These are phyloP conservation scores for Perca schrenkii DNA, from an alignment of 2,113 vertebrate species.

Conservation along the genomic window DNA sequence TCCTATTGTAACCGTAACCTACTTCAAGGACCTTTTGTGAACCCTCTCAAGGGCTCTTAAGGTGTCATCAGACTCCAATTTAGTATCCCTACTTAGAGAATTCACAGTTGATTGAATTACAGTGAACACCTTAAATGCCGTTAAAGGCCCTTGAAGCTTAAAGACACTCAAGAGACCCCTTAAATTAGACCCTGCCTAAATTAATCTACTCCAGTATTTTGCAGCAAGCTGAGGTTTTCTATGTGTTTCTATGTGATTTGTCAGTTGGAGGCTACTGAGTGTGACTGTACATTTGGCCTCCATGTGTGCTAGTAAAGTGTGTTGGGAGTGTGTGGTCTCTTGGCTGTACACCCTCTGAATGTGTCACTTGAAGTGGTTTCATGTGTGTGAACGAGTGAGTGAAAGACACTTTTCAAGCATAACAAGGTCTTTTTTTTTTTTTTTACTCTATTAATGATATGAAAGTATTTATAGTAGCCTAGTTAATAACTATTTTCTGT, in stretches of 20 bases:
- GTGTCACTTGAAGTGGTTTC: conserved; percentile 63
- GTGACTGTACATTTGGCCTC: conserved; percentile 71
- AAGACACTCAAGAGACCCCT: conserved; percentile 6
- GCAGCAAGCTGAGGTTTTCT: conserved; percentile 14
- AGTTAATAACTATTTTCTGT: background rate
- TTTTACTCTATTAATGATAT: background rate
- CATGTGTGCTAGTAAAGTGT: conserved; percentile 74
- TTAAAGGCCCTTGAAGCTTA: conserved; percentile 14
- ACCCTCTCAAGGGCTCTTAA: background rate
- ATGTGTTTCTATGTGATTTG: conserved; percentile 32
- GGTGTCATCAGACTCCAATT: conserved; percentile 26
- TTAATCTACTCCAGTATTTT: background rate
- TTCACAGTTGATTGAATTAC: conserved; percentile 15
- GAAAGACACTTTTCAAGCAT: conserved; percentile 7
- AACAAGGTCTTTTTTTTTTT: background rate
- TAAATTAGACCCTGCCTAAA: conserved; percentile 6
- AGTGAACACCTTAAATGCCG: background rate
- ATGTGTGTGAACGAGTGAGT: conserved; percentile 42
- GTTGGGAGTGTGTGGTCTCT: conserved; percentile 75
- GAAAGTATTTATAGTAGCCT: background rate
- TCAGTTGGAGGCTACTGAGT: conserved; percentile 42
- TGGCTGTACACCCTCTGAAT: conserved; percentile 57
- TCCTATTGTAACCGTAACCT: background rate
- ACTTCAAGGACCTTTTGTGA: background rate
- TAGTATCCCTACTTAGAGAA: background rate